Evolutionary conservation across 2,113 vertebrate genomes (phyloP).

Genomic region (Hyperopisus bebe): DNA sequence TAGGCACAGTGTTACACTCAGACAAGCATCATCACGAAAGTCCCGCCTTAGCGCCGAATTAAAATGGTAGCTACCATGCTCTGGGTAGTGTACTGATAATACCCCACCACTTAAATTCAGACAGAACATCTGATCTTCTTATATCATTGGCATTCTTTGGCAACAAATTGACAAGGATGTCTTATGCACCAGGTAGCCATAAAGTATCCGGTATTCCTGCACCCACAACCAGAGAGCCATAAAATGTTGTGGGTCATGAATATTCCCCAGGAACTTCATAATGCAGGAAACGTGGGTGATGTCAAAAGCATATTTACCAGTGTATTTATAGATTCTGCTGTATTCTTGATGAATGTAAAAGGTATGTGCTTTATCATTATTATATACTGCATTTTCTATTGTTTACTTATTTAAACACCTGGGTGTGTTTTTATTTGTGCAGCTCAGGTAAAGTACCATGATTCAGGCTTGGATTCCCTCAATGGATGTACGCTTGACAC

Average conservation of each 20-base stretch:
- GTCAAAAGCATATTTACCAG: neutral
- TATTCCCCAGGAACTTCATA: neutral
- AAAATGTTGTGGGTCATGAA: neutral
- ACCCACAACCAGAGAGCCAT: neutral
- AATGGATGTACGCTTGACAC: neutral
- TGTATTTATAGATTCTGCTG: neutral
- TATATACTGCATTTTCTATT: neutral
- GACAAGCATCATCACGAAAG: neutral
- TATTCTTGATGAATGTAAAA: neutral
- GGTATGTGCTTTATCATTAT: neutral
- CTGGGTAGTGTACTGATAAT: neutral
- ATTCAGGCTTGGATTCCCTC: neutral
- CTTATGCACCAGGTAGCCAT: neutral
- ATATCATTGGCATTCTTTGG: neutral
- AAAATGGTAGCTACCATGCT: neutral
- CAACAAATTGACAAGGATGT: neutral
- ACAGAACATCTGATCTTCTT: rapidly evolving
- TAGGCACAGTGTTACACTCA: neutral
- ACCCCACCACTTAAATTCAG: constrained; percentile 18
- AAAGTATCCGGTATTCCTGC: neutral
- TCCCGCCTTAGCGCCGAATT: too few species aligned
- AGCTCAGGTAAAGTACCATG: neutral
- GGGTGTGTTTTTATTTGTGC: neutral
- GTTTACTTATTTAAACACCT: neutral
- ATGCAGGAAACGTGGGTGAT: neutral